These are phyloP conservation scores for Neoaliturus tenellus DNA, from an alignment of 2,888 invertebrate genomes.

Conservation along the genomic window DNA sequence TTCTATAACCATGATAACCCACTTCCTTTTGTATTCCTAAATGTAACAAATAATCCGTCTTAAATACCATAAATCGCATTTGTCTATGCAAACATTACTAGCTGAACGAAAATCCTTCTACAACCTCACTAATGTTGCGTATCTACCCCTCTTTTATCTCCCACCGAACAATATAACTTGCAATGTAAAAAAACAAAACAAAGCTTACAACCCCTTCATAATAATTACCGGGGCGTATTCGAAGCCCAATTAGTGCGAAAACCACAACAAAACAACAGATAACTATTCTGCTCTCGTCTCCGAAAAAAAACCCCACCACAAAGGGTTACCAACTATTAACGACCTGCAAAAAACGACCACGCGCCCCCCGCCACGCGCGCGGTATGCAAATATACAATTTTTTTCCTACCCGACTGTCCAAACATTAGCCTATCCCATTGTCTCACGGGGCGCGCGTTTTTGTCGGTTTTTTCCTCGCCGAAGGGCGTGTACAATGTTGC, in stretches of 20 bases:
- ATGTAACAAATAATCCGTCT: too few relatives aligned
- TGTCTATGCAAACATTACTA: too few relatives aligned
- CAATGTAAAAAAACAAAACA: too few relatives aligned
- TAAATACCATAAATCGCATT: too few relatives aligned
- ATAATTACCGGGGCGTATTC: background rate
- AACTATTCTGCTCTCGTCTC: background rate
- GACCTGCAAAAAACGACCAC: background rate
- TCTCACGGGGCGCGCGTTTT: constrained; percentile 1
- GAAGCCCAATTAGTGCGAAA: background rate
- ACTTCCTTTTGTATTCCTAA: too few relatives aligned
- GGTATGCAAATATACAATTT: background rate
- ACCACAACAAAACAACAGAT: constrained; percentile 27
- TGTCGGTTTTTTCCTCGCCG: background rate
- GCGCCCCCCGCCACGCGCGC: background rate
- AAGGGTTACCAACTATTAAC: background rate
- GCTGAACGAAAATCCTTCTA: too few relatives aligned
- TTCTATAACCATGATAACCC: too few relatives aligned
- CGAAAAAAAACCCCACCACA: background rate
- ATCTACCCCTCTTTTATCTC: too few relatives aligned
- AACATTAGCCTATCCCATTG: constrained; percentile 18
- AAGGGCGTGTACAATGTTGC: constrained; percentile 4
- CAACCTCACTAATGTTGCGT: too few relatives aligned
- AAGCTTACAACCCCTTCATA: background rate
- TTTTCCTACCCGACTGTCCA: background rate
- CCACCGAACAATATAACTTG: too few relatives aligned